Base-by-base conservation (phyloP, 2,888 invertebrate species). In the Thyatira batis region DNA sequence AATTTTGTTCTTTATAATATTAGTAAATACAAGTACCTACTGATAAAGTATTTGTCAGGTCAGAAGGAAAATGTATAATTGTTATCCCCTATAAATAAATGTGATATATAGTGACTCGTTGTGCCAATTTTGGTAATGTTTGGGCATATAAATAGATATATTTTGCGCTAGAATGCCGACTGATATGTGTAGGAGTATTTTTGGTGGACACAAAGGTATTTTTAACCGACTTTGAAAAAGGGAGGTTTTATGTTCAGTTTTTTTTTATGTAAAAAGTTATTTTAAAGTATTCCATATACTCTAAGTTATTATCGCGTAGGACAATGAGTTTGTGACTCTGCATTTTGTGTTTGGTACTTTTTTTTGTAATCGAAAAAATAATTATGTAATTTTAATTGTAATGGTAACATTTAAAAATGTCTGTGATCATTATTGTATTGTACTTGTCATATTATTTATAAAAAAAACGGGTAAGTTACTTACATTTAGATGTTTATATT, bases 101-200 rank as follows among this genome's bases (percentile, higher is more conserved):
- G 59, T 53, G 55, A 60, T 65, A 63, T 63, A 58, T 23, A 39
- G 39, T 39, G 45, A 53, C 46, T 65, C 52, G 43, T 45, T 54
- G 58, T 62, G 71, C 60, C 62, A 64, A 70, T 39, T 39, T 39
- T 39, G 39, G 39, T 53, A 48, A 45, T 50, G 50, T 60, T 53
- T 30, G 52, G 65, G 58, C 57, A 52, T 13, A 39, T 55, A 61
- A 53, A 49, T 45, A 52, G 39, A 33, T 39, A 39, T 39, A 39
- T 39, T 17, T 39, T 39, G 17, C 58, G 79, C 73, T 82, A 80
- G 76, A 60, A 68, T 67, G 61, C 71, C 56, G 83, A 82, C 80
- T 82, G 83, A 82, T 80, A 8, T 72, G 50, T 64, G 63, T 80
- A 76, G 69, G 57, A 51, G 46, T 43, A 52, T 59, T 56, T 52